Evolutionary conservation across 2,113 vertebrate species (phyloP).

Genomic region (Mola mola): DNA sequence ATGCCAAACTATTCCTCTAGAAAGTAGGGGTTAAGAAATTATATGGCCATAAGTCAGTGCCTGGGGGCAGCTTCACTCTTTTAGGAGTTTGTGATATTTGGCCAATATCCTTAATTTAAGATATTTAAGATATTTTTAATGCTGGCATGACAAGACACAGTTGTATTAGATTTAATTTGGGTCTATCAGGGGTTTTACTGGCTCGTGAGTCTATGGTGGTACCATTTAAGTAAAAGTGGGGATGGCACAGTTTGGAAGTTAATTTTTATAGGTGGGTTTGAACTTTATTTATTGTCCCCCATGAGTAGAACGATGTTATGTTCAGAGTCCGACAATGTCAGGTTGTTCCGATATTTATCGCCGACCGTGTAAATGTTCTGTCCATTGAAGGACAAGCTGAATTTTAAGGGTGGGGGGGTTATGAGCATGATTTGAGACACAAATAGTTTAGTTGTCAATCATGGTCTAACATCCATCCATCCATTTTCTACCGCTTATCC

Average conservation of each 20-base stretch:
- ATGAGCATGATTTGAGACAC: too few species aligned
- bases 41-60: slow-evolving; percentile 39
- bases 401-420: too few species aligned
- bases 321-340: not conserved
- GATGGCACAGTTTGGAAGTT: not conserved
- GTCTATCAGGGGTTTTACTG: not conserved
- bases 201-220: too few species aligned
- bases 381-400: too few species aligned
- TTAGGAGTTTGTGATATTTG: slow-evolving; percentile 31
- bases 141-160: not conserved
- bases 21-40: slow-evolving; percentile 33
- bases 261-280: not conserved
- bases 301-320: too few species aligned
- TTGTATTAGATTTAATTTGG: slow-evolving; percentile 8
- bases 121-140: slow-evolving; percentile 1
- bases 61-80: slow-evolving; percentile 69
- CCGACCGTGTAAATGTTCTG: too few species aligned
- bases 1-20: slow-evolving; percentile 36
- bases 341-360: too few species aligned
- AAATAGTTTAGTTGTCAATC: too few species aligned
- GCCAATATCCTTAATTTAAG: not conserved
- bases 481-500: too few species aligned
- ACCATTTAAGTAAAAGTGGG: not conserved
- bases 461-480: too few species aligned
- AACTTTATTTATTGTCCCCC: not conserved